These are phyloP conservation scores for Carcinoscorpius rotundicauda DNA, from an alignment of 1,140 invertebrate genomes.

Conservation along the genomic window DNA sequence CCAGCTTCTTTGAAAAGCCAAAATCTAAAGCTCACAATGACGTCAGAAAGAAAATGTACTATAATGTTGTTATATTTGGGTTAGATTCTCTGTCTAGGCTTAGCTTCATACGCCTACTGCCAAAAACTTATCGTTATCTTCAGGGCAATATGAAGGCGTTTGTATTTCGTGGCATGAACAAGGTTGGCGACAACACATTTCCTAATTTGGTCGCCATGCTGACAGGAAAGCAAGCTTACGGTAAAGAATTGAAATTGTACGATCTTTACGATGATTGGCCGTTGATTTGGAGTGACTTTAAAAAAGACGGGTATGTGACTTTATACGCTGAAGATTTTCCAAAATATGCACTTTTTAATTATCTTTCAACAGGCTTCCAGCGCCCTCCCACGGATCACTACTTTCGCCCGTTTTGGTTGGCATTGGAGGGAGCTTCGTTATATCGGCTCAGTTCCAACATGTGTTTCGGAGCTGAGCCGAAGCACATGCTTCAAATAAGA, in stretches of 20 bases:
- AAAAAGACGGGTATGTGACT: constrained; percentile 22
- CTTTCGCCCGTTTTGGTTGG: constrained; percentile 25
- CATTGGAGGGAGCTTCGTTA: constrained; percentile 19
- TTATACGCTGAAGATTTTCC: constrained; percentile 25
- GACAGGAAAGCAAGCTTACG: constrained; percentile 24
- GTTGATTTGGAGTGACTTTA: constrained; percentile 25
- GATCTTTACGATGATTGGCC: constrained; percentile 20
- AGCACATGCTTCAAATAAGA: constrained; percentile 17
- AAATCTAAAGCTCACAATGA: not conserved
- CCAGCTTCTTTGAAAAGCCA: not conserved
- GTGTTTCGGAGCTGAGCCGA: constrained; percentile 21
- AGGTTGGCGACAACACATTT: constrained; percentile 37
- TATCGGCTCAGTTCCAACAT: constrained; percentile 15
- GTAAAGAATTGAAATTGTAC: constrained; percentile 7
- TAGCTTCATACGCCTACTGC: constrained; percentile 28
- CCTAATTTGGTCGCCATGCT: constrained; percentile 35
- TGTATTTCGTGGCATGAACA: constrained; percentile 43
- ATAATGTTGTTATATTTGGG: constrained; percentile 27
- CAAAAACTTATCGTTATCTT: constrained; percentile 50
- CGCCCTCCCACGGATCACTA: constrained; percentile 26
- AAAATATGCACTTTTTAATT: constrained; percentile 23
- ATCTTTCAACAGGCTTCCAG: constrained; percentile 22
- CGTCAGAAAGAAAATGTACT: not conserved
- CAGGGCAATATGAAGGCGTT: constrained; percentile 49
- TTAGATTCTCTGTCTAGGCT: constrained; percentile 27